Percentiles rank a stretch among this genome's conserved stretches.
Evolutionary conservation across 2,113 vertebrate species (phyloP).

Genomic region (Myotis brandtii): DNA sequence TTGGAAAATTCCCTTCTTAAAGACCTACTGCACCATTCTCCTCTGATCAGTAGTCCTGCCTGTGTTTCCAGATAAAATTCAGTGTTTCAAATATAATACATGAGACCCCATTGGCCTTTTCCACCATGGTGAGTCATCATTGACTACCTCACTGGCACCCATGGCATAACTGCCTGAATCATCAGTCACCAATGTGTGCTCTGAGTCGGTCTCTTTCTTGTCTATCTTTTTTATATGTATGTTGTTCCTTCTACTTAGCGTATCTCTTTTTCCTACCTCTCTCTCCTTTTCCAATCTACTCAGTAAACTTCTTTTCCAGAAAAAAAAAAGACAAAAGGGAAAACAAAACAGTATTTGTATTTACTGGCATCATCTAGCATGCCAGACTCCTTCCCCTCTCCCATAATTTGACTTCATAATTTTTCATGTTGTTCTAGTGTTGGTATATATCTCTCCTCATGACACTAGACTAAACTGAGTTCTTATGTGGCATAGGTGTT

Average conservation of each 20-base stretch:
- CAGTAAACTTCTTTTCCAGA: neutral
- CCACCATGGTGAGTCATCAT: neutral
- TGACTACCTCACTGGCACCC: neutral
- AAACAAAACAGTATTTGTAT: neutral
- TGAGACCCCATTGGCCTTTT: neutral
- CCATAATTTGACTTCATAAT: neutral
- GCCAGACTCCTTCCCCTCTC: neutral
- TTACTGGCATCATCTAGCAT: neutral
- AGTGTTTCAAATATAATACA: neutral
- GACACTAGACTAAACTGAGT: neutral
- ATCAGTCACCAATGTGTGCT: neutral
- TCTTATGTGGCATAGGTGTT: neutral
- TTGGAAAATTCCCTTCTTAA: neutral
- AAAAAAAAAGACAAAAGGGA: neutral
- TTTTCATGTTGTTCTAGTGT: neutral
- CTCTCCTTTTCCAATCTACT: neutral
- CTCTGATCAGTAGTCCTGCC: neutral
- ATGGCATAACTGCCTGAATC: neutral
- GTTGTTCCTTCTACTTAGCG: neutral
- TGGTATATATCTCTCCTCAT: neutral
- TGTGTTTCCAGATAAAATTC: neutral
- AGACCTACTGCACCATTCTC: neutral
- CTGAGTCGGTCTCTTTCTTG: neutral
- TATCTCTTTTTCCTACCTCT: fast-evolving
- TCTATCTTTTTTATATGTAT: neutral